Evolutionary conservation across 2,888 invertebrate species (phyloP).

Genomic region (Acronicta aceris): DNA sequence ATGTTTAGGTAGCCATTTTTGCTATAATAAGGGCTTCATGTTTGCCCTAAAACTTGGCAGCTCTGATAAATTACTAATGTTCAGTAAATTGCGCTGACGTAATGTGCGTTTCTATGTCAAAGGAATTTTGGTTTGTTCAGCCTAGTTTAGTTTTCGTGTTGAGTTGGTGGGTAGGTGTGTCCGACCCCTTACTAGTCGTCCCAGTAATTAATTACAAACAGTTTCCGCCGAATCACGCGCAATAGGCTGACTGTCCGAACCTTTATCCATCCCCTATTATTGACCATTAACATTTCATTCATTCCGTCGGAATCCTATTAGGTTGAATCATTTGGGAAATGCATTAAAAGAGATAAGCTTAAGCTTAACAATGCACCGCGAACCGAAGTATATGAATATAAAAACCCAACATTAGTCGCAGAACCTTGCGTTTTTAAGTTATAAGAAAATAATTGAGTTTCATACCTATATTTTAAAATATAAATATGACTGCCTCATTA

Average conservation of each 20-base stretch:
- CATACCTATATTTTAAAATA: too few species aligned
- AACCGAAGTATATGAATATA: neutral
- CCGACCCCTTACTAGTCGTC: conserved; percentile 50
- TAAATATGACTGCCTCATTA: too few species aligned
- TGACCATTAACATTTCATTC: conserved; percentile 60
- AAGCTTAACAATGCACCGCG: neutral
- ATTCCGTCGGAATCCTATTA: conserved; percentile 52
- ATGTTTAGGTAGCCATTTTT: conserved; percentile 7
- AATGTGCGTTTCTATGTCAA: conserved; percentile 36
- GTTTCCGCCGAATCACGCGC: conserved; percentile 73
- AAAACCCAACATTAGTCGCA: neutral
- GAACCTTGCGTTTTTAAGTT: too few species aligned
- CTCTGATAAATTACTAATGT: conserved; percentile 50
- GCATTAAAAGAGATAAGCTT: conserved; percentile 6
- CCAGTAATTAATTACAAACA: conserved; percentile 71
- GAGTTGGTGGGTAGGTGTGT: conserved; percentile 56
- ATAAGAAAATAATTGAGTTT: too few species aligned
- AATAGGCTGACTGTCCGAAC: conserved; percentile 66
- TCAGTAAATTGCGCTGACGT: conserved; percentile 37
- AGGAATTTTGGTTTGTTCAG: conserved; percentile 27
- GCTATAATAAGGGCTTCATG: conserved; percentile 1
- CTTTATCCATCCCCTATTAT: conserved; percentile 60
- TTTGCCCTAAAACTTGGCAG: conserved; percentile 32
- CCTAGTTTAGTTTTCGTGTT: conserved; percentile 27
- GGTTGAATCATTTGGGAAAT: conserved; percentile 19